Percentiles rank a stretch among this genome's conserved stretches.
Evolutionary conservation across 2,797 vertebrate species (phyloP).

Genomic region (Pteropus rufus): DNA sequence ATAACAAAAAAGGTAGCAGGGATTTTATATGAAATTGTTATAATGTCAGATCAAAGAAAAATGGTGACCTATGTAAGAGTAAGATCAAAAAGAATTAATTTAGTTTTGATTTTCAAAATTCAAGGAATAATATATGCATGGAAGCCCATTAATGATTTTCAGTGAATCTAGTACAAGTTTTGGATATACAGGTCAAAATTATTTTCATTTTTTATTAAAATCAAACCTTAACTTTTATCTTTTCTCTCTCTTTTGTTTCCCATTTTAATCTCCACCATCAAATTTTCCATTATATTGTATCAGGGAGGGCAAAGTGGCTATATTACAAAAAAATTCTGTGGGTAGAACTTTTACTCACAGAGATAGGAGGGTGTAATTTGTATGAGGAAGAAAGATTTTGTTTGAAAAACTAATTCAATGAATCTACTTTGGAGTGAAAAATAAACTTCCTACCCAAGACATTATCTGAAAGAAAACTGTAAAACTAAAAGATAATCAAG

Average conservation of each 20-base stretch:
- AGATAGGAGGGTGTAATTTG: background rate
- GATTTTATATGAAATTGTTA: conserved; percentile 46
- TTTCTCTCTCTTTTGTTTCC: background rate
- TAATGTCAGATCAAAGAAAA: conserved; percentile 29
- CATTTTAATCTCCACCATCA: background rate
- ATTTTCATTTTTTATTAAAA: background rate
- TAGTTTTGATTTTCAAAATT: conserved; percentile 60
- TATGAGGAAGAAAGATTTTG: background rate
- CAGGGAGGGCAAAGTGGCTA: background rate
- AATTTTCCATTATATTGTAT: background rate
- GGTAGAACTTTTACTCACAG: background rate
- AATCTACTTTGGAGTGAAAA: background rate
- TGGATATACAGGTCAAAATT: background rate
- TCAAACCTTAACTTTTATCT: conserved; percentile 18
- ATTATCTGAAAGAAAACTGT: background rate
- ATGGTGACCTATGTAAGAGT: conserved; percentile 28
- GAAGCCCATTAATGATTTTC: conserved; percentile 21
- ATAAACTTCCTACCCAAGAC: background rate
- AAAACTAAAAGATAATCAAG: background rate
- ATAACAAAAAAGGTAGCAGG: background rate
- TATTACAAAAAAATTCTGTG: background rate
- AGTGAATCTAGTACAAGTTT: background rate
- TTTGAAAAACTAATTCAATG: background rate
- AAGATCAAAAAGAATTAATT: conserved; percentile 51
- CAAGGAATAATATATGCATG: conserved; percentile 25